Conservation (phyloP, 2,797 vertebrate species). For the Novumbra hubbsi region DNA sequence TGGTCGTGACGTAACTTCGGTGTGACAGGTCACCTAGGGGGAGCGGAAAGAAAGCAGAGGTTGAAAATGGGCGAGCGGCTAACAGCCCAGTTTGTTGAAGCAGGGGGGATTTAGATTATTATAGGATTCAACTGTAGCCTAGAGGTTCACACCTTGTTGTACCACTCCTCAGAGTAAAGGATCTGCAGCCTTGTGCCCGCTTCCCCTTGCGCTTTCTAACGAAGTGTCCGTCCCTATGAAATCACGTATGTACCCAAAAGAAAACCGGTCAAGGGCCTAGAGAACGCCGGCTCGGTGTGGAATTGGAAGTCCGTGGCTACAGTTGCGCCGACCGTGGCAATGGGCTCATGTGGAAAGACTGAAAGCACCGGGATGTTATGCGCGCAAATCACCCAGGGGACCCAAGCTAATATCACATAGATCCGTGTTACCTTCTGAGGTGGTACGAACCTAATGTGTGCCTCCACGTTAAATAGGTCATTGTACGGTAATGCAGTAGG, state of each 20-base stretch:
- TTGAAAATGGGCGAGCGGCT: background rate
- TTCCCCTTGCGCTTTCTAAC: background rate
- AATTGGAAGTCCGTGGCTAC: background rate
- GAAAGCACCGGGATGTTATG: background rate
- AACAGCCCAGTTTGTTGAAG: background rate
- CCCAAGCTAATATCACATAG: conserved; percentile 6
- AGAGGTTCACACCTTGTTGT: background rate
- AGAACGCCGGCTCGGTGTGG: background rate
- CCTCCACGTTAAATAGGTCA: background rate
- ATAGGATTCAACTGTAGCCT: background rate
- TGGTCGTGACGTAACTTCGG: background rate
- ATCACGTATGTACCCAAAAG: background rate
- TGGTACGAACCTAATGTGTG: background rate
- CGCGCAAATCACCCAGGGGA: background rate
- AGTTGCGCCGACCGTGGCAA: background rate
- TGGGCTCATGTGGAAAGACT: conserved; percentile 12
- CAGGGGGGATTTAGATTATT: background rate
- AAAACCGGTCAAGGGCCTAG: background rate
- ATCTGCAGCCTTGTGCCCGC: background rate
- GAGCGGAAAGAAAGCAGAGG: background rate
- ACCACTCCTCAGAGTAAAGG: background rate
- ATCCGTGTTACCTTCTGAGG: background rate
- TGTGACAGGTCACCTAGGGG: background rate
- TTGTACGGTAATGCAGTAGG: too few relatives aligned
- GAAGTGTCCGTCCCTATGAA: background rate